Base-by-base conservation (phyloP, 2,113 vertebrate genomes). In the Panurus biarmicus region DNA sequence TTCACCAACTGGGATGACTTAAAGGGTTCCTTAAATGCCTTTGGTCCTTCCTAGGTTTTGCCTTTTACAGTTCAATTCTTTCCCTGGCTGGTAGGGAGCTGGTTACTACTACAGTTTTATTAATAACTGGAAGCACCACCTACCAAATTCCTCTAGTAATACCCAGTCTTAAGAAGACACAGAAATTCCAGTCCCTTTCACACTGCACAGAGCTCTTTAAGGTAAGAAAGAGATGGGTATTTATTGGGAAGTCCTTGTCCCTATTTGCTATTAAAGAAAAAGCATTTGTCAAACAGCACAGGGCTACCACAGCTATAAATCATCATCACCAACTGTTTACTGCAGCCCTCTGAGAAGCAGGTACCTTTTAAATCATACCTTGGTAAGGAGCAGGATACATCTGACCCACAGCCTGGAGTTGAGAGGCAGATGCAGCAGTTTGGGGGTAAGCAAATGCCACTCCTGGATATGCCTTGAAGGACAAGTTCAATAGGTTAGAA, bases 361-460 rank as follows among this genome's bases (percentile, higher is more conserved):
- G 2, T 4, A 19, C 26, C 29, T 66, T 38, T 57, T 25, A 14
- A 19, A 57, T 33, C 96, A 58, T 98, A 99, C 99, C 99, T 98
- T 98, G 98, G 93, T 98, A 99, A 64, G 98, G 98, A 44, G 98
- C 36, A 1, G 98, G 97, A 96, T 98, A 99, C 94, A 99, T 96
- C 87, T 98, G 98, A 64, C 97, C 97, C 11, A 98, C 93, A 11
- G 98, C 97, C 96, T 99, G 99, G 80, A 99, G 97, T 29, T 98
- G 98, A 71, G 98, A 98, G n/a, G 98, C 77, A 65, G 97, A 87
- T 2, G 97, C 45, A 86, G 97, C 83, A 18, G 96, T 93, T 67
- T 98, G 99, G 22, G 98, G 83, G 87, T 98, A 98, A 21, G 97
- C 8, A 40, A 97, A 98, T 48, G 96, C 57, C 92, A 97, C 31